Evolutionary conservation across 2,113 vertebrate species (phyloP).

Genomic region (Serilophus lunatus): DNA sequence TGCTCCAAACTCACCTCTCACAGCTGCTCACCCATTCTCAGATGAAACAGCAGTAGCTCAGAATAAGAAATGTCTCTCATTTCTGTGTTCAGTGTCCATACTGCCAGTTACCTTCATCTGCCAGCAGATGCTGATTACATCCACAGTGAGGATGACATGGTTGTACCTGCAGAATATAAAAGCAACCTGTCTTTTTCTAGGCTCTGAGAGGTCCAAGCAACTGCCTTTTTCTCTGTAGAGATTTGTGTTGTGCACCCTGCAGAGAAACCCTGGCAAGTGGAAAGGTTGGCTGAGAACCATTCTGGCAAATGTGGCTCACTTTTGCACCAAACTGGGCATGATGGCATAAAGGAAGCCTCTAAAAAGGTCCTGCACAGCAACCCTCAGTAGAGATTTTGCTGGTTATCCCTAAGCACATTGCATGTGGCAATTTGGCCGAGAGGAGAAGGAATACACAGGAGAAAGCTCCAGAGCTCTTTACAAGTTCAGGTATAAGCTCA

Average conservation of each 20-base stretch:
- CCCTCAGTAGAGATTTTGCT: not conserved
- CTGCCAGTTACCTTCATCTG: not conserved
- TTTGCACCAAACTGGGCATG: not conserved
- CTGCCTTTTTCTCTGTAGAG: not conserved
- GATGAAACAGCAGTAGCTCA: not conserved
- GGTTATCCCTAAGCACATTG: not conserved
- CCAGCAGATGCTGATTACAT: not conserved
- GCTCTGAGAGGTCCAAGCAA: not conserved
- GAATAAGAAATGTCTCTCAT: not conserved
- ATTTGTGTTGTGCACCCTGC: not conserved
- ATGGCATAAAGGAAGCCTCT: not conserved
- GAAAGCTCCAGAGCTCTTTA: not conserved
- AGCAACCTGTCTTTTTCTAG: not conserved
- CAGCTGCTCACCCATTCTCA: not conserved
- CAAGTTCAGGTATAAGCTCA: not conserved
- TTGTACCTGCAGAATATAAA: not conserved
- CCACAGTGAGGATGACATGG: not conserved
- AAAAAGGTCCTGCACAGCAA: not conserved
- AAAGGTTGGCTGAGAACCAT: not conserved
- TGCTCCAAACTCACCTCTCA: not conserved
- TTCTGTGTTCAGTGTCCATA: not conserved
- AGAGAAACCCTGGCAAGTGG: not conserved
- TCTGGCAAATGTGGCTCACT: not conserved
- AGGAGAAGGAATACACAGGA: not conserved
- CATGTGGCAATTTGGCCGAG: not conserved